Conservation (phyloP, 2,888 invertebrate species). For the Alcis repandata region DNA sequence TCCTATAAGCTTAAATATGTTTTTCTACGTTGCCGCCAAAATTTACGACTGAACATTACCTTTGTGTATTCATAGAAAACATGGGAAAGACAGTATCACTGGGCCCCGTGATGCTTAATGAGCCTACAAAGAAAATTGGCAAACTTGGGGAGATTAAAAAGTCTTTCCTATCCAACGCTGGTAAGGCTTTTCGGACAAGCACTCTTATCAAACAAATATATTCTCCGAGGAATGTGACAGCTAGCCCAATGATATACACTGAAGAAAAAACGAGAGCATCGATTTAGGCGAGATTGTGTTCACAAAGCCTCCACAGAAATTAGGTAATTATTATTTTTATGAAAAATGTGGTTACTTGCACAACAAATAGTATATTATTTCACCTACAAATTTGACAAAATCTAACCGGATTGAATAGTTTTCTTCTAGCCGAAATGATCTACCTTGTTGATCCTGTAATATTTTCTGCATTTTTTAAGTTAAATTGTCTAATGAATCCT, state of each 20-base stretch:
- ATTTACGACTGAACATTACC: not conserved
- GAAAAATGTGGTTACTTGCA: slow-evolving; percentile 1
- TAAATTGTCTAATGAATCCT: too few relatives aligned
- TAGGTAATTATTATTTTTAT: slow-evolving; percentile 58
- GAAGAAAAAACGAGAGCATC: slow-evolving; percentile 61
- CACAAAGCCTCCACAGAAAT: slow-evolving; percentile 67
- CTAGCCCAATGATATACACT: slow-evolving; percentile 72
- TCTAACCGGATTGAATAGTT: too few relatives aligned
- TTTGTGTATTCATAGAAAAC: slow-evolving; percentile 64
- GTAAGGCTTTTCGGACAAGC: slow-evolving; percentile 71
- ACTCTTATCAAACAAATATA: slow-evolving; percentile 72
- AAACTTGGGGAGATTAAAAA: slow-evolving; percentile 72
- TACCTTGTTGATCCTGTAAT: too few relatives aligned
- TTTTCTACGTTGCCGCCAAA: not conserved
- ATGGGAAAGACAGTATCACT: slow-evolving; percentile 70
- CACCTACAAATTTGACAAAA: too few relatives aligned
- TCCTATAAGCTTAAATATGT: too few relatives aligned
- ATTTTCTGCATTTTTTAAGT: not conserved
- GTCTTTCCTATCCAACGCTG: slow-evolving; percentile 74
- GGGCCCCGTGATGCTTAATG: slow-evolving; percentile 74
- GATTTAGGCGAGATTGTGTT: slow-evolving; percentile 73
- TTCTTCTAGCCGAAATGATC: too few relatives aligned
- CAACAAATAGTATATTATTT: too few relatives aligned
- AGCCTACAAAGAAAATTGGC: slow-evolving; percentile 70
- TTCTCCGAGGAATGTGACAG: slow-evolving; percentile 69